phyloP scores from a whole-genome alignment of 2,113 vertebrate genomes.

The Mirza zaza region DNA sequence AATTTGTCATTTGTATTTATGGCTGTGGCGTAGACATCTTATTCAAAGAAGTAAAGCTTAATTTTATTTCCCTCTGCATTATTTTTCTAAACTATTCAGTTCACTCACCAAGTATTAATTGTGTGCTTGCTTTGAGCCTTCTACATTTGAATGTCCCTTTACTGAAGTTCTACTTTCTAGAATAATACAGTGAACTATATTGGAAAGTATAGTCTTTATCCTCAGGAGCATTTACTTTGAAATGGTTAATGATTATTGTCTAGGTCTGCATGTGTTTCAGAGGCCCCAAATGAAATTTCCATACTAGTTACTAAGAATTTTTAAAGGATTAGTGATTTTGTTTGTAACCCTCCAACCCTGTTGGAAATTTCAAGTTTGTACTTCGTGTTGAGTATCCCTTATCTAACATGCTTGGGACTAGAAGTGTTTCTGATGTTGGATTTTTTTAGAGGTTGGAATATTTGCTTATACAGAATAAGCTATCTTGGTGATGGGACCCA shows the following conservation, averaged over 20 bases:
- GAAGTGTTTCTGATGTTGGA: neutral
- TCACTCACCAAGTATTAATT: neutral
- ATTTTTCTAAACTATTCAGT: neutral
- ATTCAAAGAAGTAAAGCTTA: neutral
- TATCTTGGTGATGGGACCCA: neutral
- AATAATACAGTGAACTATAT: neutral
- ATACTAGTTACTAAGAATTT: neutral
- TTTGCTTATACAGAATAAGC: neutral
- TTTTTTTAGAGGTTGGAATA: neutral
- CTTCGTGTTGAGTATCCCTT: neutral
- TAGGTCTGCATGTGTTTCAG: neutral
- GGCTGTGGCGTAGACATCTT: neutral
- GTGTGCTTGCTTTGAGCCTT: neutral
- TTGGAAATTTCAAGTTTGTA: neutral
- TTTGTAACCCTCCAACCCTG: neutral
- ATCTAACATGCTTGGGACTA: neutral
- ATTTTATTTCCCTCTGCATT: neutral
- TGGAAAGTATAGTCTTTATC: neutral
- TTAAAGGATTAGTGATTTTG: neutral
- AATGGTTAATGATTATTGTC: neutral
- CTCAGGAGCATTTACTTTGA: neutral
- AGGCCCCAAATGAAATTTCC: neutral
- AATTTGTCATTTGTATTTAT: neutral
- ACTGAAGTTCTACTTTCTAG: neutral
- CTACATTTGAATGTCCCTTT: neutral